Evolutionary conservation across 2,113 vertebrate genomes (phyloP).

Genomic region (Bufo gargarizans): DNA sequence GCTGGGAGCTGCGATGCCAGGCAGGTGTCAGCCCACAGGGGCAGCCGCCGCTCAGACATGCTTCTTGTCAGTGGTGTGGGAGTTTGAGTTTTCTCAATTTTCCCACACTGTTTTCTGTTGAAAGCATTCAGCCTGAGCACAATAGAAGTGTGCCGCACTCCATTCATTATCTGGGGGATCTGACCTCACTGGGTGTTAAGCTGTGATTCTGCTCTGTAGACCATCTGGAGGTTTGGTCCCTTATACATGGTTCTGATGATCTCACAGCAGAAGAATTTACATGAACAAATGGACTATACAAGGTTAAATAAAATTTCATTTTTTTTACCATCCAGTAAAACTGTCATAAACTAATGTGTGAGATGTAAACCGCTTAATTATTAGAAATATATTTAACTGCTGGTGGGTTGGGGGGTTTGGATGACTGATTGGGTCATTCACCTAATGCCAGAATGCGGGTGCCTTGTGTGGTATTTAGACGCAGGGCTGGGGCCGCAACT

Average conservation of each 20-base stretch:
- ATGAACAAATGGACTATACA: neutral
- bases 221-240: conserved; percentile 32
- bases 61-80: conserved; percentile 26
- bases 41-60: neutral
- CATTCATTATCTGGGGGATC: conserved; percentile 32
- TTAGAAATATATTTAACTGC: too few relatives aligned
- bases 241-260: conserved; percentile 14
- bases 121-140: neutral
- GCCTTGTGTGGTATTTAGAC: too few relatives aligned
- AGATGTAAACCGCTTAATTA: too few relatives aligned
- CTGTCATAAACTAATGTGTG: too few relatives aligned
- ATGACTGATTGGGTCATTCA: too few relatives aligned
- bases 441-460: too few relatives aligned
- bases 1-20: neutral
- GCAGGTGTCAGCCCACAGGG: conserved; percentile 21
- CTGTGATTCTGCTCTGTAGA: conserved; percentile 25
- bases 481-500: too few relatives aligned
- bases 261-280: conserved; percentile 41
- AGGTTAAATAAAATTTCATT: too few relatives aligned
- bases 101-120: conserved; percentile 37
- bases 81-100: neutral
- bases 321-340: neutral
- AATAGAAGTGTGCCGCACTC: conserved; percentile 50
- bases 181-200: conserved; percentile 26
- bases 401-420: too few relatives aligned